Evolutionary conservation across 1,140 invertebrate genomes (phyloP), one percentile per base, ranked within the genome.

Genomic region (Teleogryllus occipitalis): DNA sequence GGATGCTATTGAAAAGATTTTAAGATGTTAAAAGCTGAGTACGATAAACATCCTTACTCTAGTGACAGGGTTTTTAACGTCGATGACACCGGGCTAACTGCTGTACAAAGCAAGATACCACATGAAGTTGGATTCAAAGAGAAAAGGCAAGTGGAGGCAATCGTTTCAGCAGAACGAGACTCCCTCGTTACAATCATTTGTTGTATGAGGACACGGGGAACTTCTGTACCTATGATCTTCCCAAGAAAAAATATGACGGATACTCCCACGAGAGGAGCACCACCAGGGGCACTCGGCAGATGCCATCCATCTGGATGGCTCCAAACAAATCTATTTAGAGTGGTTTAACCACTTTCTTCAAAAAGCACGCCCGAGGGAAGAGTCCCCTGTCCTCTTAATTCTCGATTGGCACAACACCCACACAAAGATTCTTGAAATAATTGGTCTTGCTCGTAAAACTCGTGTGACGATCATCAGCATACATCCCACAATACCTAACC

Each of bases 181-280:
- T 8, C 76, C 12, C 47, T 77, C 8, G 47, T 77, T 47, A 77
- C 76, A 7, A 7, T 77, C 18, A 47, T 77, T 39, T 77, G 27
- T 27, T 77, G 22, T 39, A 86, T 85, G 84, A 86, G 82, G 79
- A 84, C 83, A 12, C 81, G 79, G 47, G 84, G 84, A 10, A 80
- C 81, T 76, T 86, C 84, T 83, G 78, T 86, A 12, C 84, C 84
- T 82, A 80, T 86, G 10, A 85, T 86, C 79, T 85, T 84, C 82
- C 84, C 85, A 3, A 80, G 84, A 49, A 85, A 85, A 83, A 83
- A 82, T 76, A 82, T 82, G 80, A 83, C 80, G 72, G 81, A 83
- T 47, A 77, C 81, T 72, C 79, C 85, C 79, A 83, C 84, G 83
- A 83, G 82, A 82, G 83, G 83, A 73, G 83, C 83, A 76, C 83